Evolutionary conservation across 2,113 vertebrate genomes (phyloP), one percentile per base, ranked within the genome.

Genomic region (Nanorana parkeri): DNA sequence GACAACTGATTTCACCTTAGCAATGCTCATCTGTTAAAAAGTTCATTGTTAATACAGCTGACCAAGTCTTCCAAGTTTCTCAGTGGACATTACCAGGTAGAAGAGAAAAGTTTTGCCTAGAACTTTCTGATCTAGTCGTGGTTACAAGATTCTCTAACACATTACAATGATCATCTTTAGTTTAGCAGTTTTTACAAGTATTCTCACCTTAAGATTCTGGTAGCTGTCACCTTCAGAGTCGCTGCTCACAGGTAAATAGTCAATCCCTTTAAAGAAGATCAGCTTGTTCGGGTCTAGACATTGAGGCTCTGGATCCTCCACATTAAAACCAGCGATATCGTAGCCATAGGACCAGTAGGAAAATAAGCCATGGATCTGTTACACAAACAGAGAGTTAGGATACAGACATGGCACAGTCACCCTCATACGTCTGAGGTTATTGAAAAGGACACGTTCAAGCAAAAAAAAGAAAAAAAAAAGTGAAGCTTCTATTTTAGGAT

Each of bases 251-350:
- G 91, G 87, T 24, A 65, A 65, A 23, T 92, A 93, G 81, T 92
- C 93, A 4, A 90, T 74, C 58, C 92, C 92, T 20, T 89, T 85
- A 66, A 81, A 88, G 87, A 94, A 94, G 4, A 88, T 84, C 0
- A 89, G 67, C 60, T 84, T 90, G 71, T 87, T 16, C 66, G 90
- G 87, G 15, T 82, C 85, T 66, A 91, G 92, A 1, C 1, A 5
- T 5, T 84, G 51, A 8, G 8, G 65, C 0, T 73, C 80, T 47
- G 21, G 3, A 55, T 93, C 92, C 20, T 93, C 89, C 72, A 93
- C 82, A 72, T 86, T 78, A 72, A 93, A n/a, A 20, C 85, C 89
- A 0, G 55, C 68, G 66, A 90, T 84, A 47, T 89, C 84, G 77
- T 93, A 93, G 11, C 86, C 87, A 72, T 87, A 85, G 4, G 88